These are phyloP conservation scores for Sarcoramphus papa DNA, from an alignment of 2,797 vertebrate species.

Conservation along the genomic window DNA sequence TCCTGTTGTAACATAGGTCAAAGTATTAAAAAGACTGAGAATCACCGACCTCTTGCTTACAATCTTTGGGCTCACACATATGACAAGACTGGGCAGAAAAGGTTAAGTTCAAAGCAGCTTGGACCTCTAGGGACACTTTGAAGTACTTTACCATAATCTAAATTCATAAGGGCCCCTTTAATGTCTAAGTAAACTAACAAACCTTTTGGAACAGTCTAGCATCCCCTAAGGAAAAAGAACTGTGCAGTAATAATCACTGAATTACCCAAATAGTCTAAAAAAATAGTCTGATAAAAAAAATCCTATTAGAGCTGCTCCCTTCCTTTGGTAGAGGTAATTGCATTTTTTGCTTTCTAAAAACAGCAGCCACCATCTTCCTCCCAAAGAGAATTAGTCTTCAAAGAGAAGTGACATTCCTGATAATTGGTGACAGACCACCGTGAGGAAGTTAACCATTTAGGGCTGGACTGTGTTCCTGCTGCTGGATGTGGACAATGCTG, in stretches of 20 bases:
- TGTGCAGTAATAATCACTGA: slow-evolving; percentile 38
- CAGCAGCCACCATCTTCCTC: not conserved
- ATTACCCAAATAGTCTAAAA: slow-evolving; percentile 50
- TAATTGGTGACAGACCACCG: not conserved
- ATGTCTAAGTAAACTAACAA: slow-evolving; percentile 62
- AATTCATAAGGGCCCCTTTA: slow-evolving; percentile 53
- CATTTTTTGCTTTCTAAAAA: not conserved
- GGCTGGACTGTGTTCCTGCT: not conserved
- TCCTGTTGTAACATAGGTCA: slow-evolving; percentile 29
- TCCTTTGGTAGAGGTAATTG: slow-evolving; percentile 32
- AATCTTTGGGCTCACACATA: slow-evolving; percentile 12
- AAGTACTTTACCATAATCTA: slow-evolving; percentile 50
- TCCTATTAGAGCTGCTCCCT: not conserved
- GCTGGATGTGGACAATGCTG: accelerated
- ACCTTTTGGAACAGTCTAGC: slow-evolving; percentile 8
- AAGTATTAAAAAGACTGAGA: slow-evolving; percentile 34
- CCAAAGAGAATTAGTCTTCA: not conserved
- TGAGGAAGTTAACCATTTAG: not conserved
- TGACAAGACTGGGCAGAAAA: slow-evolving; percentile 32
- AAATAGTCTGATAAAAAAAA: slow-evolving; percentile 36
- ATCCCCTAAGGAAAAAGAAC: slow-evolving; percentile 38
- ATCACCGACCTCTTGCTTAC: slow-evolving; percentile 11
- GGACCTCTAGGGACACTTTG: slow-evolving; percentile 54
- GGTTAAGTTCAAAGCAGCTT: slow-evolving; percentile 53
- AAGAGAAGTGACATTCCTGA: not conserved